Evolutionary conservation across 2,113 vertebrate species (phyloP), one percentile per base, ranked within the genome.

Genomic region (Xenopus borealis): DNA sequence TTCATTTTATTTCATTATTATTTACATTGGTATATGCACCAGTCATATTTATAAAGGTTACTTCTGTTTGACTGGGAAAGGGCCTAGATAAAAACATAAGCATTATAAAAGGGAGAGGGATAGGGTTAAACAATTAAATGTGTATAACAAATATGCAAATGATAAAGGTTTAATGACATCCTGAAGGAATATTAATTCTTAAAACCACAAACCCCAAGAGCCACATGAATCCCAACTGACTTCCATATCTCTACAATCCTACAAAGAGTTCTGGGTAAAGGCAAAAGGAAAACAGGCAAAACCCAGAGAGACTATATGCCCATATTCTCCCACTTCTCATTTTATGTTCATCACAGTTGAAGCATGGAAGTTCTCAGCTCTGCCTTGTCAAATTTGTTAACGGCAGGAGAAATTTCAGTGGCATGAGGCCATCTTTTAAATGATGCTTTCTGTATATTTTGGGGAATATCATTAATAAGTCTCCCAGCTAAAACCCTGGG

Each of bases 171-270:
- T 72, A 72, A 72, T 72, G 46, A 57, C 30, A 45, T 72, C 71
- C 71, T 57, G 19, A 19, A 72, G 71, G 71, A 72, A 65, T 72
- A 65, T 65, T 72, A 16, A 65, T 52, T 65, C 71, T 65, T 64
- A 62, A 65, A 65, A 14, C 50, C 45, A 40, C 62, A 65, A 72
- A 53, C 18, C 71, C 62, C 71, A 40, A 65, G 33, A 65, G 71
- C 14, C 53, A 44, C 17, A 9, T 7, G 45, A 40, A 20, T 55
- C 71, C 62, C 71, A 65, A 16, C n/a, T 72, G 71, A 55, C 7
- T 65, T 33, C n/a, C 9, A 2, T 18, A 19, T 23, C 23, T 65
- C 62, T 19, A 33, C 6, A 53, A 17, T n/a, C 7, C 19, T 27
- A 65, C 47, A 19, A 44, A 57, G 23, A 18, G n/a, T 12, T 20